phyloP scores from a whole-genome alignment of 2,888 invertebrate genomes.

The Dynastes hyllus region DNA sequence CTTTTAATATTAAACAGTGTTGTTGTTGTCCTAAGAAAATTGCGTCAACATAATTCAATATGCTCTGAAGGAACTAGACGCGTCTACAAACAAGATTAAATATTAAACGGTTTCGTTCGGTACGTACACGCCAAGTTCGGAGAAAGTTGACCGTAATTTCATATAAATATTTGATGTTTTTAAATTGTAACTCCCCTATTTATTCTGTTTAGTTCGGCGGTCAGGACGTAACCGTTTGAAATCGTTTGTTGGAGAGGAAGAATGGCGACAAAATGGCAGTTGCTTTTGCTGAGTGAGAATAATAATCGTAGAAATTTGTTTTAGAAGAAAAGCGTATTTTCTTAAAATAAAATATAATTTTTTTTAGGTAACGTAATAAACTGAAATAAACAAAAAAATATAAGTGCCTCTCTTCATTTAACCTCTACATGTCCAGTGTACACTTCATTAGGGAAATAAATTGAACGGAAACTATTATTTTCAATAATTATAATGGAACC shows the following conservation, averaged over 20 bases:
- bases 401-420: too few relatives aligned
- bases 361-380: too few relatives aligned
- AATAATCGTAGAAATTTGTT: not conserved
- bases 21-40: slow-evolving; percentile 44
- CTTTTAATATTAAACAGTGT: slow-evolving; percentile 34
- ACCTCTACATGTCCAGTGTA: too few relatives aligned
- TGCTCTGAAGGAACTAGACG: slow-evolving; percentile 37
- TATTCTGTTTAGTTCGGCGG: not conserved
- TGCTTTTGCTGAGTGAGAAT: not conserved
- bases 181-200: slow-evolving; percentile 25
- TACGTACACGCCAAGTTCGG: slow-evolving; percentile 17
- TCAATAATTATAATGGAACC: too few relatives aligned
- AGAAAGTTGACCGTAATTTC: slow-evolving; percentile 40
- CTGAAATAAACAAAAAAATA: too few relatives aligned
- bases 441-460: too few relatives aligned
- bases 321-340: too few relatives aligned
- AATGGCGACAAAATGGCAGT: not conserved
- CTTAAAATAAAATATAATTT: too few relatives aligned
- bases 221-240: not conserved
- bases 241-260: not conserved
- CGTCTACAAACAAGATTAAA: slow-evolving; percentile 42
- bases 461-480: too few relatives aligned
- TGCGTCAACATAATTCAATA: slow-evolving; percentile 45
- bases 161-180: slow-evolving; percentile 43
- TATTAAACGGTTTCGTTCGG: slow-evolving; percentile 23